These are phyloP conservation scores for Eulemur coronatus DNA, from an alignment of 2,797 vertebrate genomes.

Conservation along the genomic window DNA sequence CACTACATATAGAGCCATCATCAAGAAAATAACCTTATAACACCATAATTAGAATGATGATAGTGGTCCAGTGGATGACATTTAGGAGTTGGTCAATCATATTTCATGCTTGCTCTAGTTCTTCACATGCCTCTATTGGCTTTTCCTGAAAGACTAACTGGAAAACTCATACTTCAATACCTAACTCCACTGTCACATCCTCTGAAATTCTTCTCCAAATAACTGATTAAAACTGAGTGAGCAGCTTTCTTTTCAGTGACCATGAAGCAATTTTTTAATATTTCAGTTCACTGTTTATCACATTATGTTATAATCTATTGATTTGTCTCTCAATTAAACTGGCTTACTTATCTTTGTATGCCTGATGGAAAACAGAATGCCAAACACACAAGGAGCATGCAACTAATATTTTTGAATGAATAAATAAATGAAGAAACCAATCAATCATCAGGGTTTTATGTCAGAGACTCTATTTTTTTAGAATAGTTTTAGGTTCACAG, in stretches of 20 bases:
- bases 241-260: background rate
- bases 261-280: background rate
- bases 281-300: background rate
- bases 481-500: background rate
- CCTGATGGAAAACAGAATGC: background rate
- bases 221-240: background rate
- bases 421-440: background rate
- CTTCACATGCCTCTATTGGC: background rate
- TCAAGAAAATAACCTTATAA: background rate
- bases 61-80: background rate
- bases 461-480: background rate
- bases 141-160: background rate
- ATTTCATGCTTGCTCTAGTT: background rate
- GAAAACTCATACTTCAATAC: background rate
- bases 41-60: background rate
- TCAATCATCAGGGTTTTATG: background rate
- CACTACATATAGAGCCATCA: background rate
- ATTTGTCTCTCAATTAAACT: background rate
- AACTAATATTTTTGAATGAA: conserved; percentile 17
- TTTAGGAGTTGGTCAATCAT: background rate
- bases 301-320: background rate
- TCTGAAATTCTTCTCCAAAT: background rate
- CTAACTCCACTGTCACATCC: background rate
- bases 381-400: background rate
- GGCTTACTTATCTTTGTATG: background rate